Percentiles rank a stretch among this genome's conserved stretches.
Conservation (phyloP, 1,140 invertebrate genomes). For the Drosophila kanapiae region DNA sequence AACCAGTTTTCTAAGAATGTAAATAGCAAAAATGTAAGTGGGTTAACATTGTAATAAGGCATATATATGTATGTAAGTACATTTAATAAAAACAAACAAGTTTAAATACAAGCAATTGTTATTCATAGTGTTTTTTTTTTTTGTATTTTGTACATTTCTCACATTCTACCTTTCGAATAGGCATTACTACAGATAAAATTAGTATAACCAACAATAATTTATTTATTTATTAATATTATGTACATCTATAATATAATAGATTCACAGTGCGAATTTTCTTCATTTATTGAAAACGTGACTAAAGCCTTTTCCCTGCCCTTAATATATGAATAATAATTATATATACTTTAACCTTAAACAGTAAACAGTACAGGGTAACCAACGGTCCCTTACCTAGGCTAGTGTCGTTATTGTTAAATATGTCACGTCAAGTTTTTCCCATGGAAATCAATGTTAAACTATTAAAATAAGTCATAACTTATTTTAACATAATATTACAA, state of each 20-base stretch:
- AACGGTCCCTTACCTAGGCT: not conserved
- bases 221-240: not conserved
- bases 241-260: not conserved
- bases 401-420: not conserved
- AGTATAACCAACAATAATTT: not conserved
- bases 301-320: no score
- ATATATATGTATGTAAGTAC: no score
- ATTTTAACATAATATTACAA: not conserved
- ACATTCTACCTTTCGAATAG: no score
- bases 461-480: not conserved
- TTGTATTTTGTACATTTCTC: no score
- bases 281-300: no score
- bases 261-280: not conserved
- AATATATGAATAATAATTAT: not conserved
- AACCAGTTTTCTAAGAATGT: no score
- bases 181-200: no score
- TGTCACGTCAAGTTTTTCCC: not conserved
- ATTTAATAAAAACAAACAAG: no score
- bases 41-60: no score
- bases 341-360: not conserved
- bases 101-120: no score
- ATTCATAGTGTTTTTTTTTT: no score
- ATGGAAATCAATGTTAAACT: not conserved
- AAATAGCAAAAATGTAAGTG: no score
- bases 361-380: not conserved